Evolutionary conservation across 2,113 vertebrate species (phyloP), one percentile per base, ranked within the genome.

Genomic region (Dasyprocta punctata): DNA sequence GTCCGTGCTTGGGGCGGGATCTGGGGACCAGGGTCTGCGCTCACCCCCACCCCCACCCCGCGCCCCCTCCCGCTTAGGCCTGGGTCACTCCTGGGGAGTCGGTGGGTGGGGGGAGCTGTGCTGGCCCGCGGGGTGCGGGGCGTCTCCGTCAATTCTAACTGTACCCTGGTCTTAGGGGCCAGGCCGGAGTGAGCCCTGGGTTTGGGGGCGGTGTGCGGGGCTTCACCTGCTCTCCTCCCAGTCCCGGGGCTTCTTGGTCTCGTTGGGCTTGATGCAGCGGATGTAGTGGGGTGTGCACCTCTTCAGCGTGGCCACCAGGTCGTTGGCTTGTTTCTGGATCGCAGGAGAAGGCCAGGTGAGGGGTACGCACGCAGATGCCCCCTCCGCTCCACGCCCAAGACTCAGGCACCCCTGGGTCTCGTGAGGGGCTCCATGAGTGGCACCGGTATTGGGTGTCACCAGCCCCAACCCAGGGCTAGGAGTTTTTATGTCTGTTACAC

Each of bases 231-330:
- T 99, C 96, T 99, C 99, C 97, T 99, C 99, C 99, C 99, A 99
- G 98, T 99, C 99, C 44, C 98, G 99, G 0, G 99, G 99, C 65
- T 98, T 99, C 98, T 99, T 99, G 87, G 99, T 99, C 99, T 99
- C 99, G 0, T 99, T 99, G 97, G 99, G 99, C 90, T 99, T 99
- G 97, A 99, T 99, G 97, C 99, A 99, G 96, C 99, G 99, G 98
- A 99, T 99, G 93, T 99, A 99, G 97, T 99, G 99, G 14, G 99
- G 99, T 0, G 99, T 99, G 95, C 99, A 99, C 96, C 99, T 99
- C 99, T 99, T 99, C 95, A 99, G 98, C 0, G 99, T 99, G 95
- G 99, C 99, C 96, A 99, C 99, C 97, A 99, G 99, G 92, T 99
- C 99, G 0, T 99, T 99, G 28, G 99, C 99, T 98, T 99, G 99